phyloP scores from a whole-genome alignment of 2,797 vertebrate genomes.

The Tokudaia muenninki region DNA sequence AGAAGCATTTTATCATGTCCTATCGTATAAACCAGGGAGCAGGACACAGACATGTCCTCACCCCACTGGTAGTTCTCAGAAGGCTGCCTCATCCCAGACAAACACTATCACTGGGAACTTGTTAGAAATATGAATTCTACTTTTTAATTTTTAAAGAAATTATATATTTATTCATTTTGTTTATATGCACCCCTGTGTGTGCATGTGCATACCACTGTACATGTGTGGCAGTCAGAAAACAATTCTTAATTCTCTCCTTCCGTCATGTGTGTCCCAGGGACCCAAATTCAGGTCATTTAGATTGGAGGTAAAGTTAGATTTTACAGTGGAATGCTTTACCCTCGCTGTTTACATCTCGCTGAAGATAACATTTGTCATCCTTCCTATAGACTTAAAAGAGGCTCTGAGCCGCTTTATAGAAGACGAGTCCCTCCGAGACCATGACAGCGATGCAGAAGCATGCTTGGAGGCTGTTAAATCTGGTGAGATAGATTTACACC shows the following conservation, averaged over 20 bases:
- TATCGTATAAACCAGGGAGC: background rate
- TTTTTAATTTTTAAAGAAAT: background rate
- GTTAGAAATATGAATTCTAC: background rate
- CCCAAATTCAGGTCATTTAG: background rate
- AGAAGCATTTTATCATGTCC: background rate
- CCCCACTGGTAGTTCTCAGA: background rate
- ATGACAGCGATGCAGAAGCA: slow-evolving; percentile 93
- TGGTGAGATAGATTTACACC: slow-evolving; percentile 92
- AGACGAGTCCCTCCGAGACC: slow-evolving; percentile 92
- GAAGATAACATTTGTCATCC: background rate
- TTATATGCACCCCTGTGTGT: background rate
- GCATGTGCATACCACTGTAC: too few relatives aligned
- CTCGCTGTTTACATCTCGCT: background rate
- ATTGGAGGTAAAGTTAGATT: slow-evolving; percentile 12
- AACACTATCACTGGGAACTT: background rate
- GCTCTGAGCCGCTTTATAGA: slow-evolving; percentile 92
- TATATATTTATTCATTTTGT: background rate
- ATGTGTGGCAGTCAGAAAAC: background rate
- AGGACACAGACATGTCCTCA: background rate
- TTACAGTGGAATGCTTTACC: background rate
- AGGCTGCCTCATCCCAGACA: background rate
- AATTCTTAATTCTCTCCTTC: background rate
- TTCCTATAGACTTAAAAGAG: slow-evolving; percentile 91
- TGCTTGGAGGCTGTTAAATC: slow-evolving; percentile 92
- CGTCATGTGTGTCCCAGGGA: background rate